Conservation (phyloP, 1,140 invertebrate species). For the Macrocentrus cingulum region DNA sequence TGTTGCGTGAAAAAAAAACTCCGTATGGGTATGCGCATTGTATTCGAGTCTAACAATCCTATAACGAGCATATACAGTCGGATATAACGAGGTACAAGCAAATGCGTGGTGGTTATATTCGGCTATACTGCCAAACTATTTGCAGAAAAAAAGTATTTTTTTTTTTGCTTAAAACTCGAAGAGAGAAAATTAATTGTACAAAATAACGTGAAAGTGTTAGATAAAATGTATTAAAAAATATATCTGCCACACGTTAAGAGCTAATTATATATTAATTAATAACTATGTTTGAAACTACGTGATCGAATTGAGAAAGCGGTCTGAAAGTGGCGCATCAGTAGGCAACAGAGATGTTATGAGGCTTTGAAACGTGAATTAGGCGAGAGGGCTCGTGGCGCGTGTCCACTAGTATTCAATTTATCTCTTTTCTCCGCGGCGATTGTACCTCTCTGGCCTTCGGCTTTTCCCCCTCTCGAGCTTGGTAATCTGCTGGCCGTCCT, state of each 20-base stretch:
- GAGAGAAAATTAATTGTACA: too few species aligned
- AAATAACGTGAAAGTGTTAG: too few species aligned
- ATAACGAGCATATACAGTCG: constrained; percentile 23
- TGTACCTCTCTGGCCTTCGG: constrained; percentile 37
- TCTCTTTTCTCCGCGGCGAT: constrained; percentile 38
- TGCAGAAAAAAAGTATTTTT: too few species aligned
- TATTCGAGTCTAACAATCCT: constrained; percentile 22
- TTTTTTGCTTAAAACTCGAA: too few species aligned
- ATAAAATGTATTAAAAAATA: too few species aligned
- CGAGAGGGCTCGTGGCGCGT: constrained; percentile 45
- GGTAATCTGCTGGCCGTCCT: constrained; percentile 30
- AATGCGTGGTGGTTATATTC: constrained; percentile 19
- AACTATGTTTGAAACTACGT: not conserved
- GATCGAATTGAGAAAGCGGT: not conserved
- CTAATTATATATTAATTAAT: not conserved
- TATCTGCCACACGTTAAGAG: too few species aligned
- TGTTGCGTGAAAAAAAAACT: constrained; percentile 17
- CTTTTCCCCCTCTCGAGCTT: constrained; percentile 42
- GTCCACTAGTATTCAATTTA: constrained; percentile 60
- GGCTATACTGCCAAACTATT: constrained; percentile 24
- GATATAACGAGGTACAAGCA: constrained; percentile 25
- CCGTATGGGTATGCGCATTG: not conserved
- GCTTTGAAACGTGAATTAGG: constrained; percentile 33
- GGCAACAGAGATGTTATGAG: constrained; percentile 29
- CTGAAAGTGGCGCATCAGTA: not conserved